These are phyloP conservation scores for Catotricha subobsoleta DNA, from an alignment of 2,888 invertebrate genomes.

Conservation along the genomic window DNA sequence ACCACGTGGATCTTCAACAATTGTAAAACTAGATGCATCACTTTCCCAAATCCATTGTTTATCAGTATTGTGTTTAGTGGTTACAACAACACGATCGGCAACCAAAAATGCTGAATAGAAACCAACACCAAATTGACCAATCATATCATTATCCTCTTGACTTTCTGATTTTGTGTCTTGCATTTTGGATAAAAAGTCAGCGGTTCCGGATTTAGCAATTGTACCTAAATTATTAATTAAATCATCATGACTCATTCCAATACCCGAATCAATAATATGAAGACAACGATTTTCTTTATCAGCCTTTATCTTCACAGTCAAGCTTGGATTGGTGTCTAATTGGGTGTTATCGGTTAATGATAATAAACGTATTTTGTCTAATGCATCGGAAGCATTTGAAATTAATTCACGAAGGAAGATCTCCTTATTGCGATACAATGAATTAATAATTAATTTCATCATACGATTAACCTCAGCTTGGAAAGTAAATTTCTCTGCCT, in stretches of 20 bases:
- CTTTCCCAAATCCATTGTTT: slow-evolving; percentile 97
- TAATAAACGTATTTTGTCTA: slow-evolving; percentile 90
- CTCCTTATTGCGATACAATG: slow-evolving; percentile 97
- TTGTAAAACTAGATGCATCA: slow-evolving; percentile 75
- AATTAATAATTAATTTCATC: slow-evolving; percentile 99
- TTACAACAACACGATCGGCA: slow-evolving; percentile 89
- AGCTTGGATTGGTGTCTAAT: slow-evolving; percentile 59
- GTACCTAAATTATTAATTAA: slow-evolving; percentile 92
- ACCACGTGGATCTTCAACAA: slow-evolving; percentile 87
- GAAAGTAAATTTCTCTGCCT: slow-evolving; percentile 72
- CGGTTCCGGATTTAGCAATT: slow-evolving; percentile 94
- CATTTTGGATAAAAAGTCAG: slow-evolving; percentile 86
- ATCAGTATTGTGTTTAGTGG: slow-evolving; percentile 87
- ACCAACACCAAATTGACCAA: slow-evolving; percentile 99
- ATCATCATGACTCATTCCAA: slow-evolving; percentile 93
- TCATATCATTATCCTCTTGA: slow-evolving; percentile 86
- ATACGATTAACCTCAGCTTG: slow-evolving; percentile 99
- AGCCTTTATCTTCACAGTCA: slow-evolving; percentile 78
- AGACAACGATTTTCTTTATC: slow-evolving; percentile 83
- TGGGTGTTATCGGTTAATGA: slow-evolving; percentile 74
- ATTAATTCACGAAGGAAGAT: slow-evolving; percentile 96
- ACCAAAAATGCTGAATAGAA: slow-evolving; percentile 98
- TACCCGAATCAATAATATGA: slow-evolving; percentile 90
- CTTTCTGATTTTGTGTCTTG: slow-evolving; percentile 39
- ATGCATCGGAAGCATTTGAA: slow-evolving; percentile 96